Percentiles rank a stretch among this genome's conserved stretches.
Conservation (phyloP, 2,888 invertebrate species). For the Exocentrus adspersus region DNA sequence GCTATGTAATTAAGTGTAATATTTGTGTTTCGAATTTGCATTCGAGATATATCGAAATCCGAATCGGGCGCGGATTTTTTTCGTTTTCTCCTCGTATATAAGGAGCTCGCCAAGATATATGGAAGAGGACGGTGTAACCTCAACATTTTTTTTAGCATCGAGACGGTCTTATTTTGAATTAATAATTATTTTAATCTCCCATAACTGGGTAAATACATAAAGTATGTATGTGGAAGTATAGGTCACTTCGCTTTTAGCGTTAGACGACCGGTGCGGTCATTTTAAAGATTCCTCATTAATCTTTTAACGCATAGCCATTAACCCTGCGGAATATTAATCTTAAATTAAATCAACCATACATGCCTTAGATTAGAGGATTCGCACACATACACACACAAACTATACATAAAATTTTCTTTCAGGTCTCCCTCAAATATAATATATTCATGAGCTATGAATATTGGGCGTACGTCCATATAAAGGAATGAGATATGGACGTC, state of each 20-base stretch:
- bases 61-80: conserved; percentile 8
- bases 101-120: conserved; percentile 21
- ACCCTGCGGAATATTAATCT: conserved; percentile 41
- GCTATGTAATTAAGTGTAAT: conserved; percentile 57
- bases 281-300: conserved; percentile 33
- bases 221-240: no score
- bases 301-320: conserved; percentile 34
- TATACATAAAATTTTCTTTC: conserved; percentile 44
- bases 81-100: conserved; percentile 35
- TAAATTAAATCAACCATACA: conserved; percentile 41
- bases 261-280: conserved; percentile 1
- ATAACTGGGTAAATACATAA: no score
- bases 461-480: conserved; percentile 45
- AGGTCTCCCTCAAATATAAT: conserved; percentile 40
- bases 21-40: conserved; percentile 60
- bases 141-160: no score
- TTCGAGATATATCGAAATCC: conserved; percentile 47
- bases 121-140: conserved; percentile 4
- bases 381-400: conserved; percentile 21
- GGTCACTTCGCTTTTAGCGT: neutral
- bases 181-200: no score
- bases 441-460: conserved; percentile 48
- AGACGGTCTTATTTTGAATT: neutral
- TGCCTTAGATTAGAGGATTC: conserved; percentile 39
- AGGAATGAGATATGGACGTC: conserved; percentile 49